Evolutionary conservation across 2,113 vertebrate genomes (phyloP).

Genomic region (Grus americana): DNA sequence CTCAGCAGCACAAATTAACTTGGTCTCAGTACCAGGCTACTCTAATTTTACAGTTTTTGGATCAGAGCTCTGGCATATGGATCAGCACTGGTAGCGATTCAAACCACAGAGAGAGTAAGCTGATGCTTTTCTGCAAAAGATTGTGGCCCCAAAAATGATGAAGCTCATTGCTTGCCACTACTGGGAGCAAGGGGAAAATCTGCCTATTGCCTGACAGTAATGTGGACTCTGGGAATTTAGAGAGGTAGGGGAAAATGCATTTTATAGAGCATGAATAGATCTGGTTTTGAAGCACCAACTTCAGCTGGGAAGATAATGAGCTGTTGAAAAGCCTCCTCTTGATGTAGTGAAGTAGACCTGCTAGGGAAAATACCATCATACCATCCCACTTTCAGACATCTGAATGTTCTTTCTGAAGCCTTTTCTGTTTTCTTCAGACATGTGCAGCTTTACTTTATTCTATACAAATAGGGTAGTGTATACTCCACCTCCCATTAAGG

Average conservation of each 20-base stretch:
- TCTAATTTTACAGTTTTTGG: background rate
- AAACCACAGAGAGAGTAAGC: background rate
- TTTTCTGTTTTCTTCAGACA: background rate
- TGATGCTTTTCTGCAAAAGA: background rate
- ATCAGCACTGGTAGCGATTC: background rate
- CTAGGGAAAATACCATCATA: background rate
- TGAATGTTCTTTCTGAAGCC: background rate
- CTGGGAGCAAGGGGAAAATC: background rate
- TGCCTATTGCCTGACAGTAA: background rate
- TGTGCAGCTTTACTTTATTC: background rate
- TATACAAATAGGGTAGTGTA: background rate
- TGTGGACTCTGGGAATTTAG: background rate
- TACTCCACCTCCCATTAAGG: background rate
- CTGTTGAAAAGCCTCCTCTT: background rate
- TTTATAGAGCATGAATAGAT: background rate
- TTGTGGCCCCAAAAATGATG: background rate
- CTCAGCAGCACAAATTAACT: background rate
- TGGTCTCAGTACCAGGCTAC: background rate
- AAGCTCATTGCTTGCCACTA: background rate
- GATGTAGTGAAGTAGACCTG: background rate
- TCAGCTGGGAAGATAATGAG: background rate
- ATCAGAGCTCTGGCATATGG: background rate
- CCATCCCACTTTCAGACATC: background rate
- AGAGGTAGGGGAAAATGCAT: background rate
- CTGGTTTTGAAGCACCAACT: background rate